These are phyloP conservation scores for Perdita meconis DNA, from an alignment of 2,888 invertebrate species.

Conservation along the genomic window DNA sequence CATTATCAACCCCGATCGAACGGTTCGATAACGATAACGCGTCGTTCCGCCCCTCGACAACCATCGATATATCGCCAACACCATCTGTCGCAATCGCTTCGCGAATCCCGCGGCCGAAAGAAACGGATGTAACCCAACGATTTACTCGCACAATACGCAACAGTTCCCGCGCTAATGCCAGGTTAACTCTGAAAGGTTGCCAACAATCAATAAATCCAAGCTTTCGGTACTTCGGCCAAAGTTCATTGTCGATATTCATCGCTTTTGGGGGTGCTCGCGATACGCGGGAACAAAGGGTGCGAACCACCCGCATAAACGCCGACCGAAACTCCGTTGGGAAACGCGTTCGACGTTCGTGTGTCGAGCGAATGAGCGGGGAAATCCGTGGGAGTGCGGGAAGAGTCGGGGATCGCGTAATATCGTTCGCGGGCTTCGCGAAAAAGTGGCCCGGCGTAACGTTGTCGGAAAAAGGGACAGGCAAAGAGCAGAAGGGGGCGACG, in stretches of 20 bases:
- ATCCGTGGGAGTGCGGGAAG: too few relatives aligned
- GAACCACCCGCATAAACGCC: slow-evolving; percentile 6
- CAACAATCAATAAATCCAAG: slow-evolving; percentile 6
- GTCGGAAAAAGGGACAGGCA: background rate
- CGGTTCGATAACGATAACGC: too few relatives aligned
- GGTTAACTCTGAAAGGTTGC: slow-evolving; percentile 1
- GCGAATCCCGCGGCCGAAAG: too few relatives aligned
- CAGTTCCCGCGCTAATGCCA: background rate
- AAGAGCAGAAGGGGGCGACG: background rate
- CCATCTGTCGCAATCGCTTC: too few relatives aligned
- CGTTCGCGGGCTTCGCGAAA: slow-evolving; percentile 5
- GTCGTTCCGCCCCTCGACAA: too few relatives aligned
- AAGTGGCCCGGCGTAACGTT: background rate
- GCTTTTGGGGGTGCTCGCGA: background rate
- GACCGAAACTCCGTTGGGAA: background rate
- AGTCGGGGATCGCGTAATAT: slow-evolving; percentile 1
- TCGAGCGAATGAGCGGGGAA: background rate
- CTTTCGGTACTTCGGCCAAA: background rate
- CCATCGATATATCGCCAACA: too few relatives aligned
- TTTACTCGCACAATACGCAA: background rate
- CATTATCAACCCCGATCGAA: too few relatives aligned
- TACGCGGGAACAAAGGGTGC: background rate
- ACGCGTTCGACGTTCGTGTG: slow-evolving; percentile 1
- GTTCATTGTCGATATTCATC: slow-evolving; percentile 10
- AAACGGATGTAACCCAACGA: background rate